phyloP scores from a whole-genome alignment of 2,888 invertebrate species.

The Trachelus iudaicus region DNA sequence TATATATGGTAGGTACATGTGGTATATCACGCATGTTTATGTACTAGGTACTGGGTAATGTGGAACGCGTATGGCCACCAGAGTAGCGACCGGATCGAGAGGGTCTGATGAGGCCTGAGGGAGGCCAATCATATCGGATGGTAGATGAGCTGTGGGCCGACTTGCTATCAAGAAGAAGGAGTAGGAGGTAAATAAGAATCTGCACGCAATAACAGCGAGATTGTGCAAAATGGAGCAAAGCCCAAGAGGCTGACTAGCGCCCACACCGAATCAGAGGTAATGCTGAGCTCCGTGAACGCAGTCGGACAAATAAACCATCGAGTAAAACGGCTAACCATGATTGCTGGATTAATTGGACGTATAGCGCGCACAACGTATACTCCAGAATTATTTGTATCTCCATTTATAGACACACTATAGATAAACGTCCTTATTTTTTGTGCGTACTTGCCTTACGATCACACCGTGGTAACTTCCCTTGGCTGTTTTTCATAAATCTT shows the following conservation, averaged over 20 bases:
- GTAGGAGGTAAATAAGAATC: conserved; percentile 26
- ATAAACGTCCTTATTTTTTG: background rate
- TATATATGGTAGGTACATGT: conserved; percentile 23
- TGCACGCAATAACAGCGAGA: conserved; percentile 37
- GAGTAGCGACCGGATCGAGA: conserved; percentile 40
- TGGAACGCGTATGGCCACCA: conserved; percentile 39
- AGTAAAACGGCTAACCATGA: conserved; percentile 48
- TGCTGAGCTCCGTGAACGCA: background rate
- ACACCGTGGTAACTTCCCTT: background rate
- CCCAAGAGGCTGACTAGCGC: conserved; percentile 21
- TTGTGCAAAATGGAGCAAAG: conserved; percentile 36
- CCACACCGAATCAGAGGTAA: conserved; percentile 31
- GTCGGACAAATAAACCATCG: conserved; percentile 48
- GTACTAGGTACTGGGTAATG: conserved; percentile 15
- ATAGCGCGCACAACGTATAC: conserved; percentile 25
- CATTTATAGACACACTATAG: background rate
- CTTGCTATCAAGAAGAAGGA: conserved; percentile 1
- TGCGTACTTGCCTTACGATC: background rate
- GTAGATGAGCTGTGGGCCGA: conserved; percentile 14
- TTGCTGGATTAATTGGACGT: conserved; percentile 58
- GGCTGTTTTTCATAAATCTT: background rate
- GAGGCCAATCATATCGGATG: conserved; percentile 24
- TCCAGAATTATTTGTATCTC: background rate
- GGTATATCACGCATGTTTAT: conserved; percentile 12
- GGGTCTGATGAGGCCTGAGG: conserved; percentile 24